A percentile compares a stretch with the other conserved stretches of the same genome.
phyloP scores from a whole-genome alignment of 2,888 invertebrate species.

The Nomada fabriciana region DNA sequence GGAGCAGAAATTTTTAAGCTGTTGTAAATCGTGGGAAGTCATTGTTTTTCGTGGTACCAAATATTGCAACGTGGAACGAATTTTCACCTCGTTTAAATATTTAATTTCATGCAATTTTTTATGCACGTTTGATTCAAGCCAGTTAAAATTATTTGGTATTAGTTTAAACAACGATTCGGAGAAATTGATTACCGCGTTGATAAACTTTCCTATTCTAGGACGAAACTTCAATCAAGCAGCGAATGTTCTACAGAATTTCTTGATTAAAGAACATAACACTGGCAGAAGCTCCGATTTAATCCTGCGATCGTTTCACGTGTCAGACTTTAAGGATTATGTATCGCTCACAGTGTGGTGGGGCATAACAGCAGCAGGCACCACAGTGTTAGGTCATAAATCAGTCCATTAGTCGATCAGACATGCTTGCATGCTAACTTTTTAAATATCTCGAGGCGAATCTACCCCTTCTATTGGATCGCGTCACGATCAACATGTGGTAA shows the following conservation, averaged over 20 bases:
- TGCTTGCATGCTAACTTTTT: conserved; percentile 54
- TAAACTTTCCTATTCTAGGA: too few relatives aligned
- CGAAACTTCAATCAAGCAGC: too few relatives aligned
- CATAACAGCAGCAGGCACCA: not conserved
- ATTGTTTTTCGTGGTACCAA: too few relatives aligned
- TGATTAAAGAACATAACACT: too few relatives aligned
- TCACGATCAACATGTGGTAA: conserved; percentile 28
- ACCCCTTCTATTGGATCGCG: not conserved
- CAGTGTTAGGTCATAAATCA: conserved; percentile 63
- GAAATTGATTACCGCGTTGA: too few relatives aligned
- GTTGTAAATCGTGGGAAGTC: not conserved
- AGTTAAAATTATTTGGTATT: not conserved
- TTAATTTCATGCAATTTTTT: not conserved
- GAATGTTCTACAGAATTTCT: too few relatives aligned
- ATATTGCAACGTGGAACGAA: too few relatives aligned
- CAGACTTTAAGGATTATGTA: conserved; percentile 8
- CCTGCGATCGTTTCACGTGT: not conserved
- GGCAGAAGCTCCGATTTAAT: not conserved
- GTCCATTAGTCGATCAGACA: conserved; percentile 65
- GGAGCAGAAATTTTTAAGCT: not conserved
- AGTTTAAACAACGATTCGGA: not conserved
- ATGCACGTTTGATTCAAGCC: not conserved
- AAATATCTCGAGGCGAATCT: conserved; percentile 49
- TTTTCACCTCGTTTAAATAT: too few relatives aligned
- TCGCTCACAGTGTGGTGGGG: not conserved